Evolutionary conservation across 2,113 vertebrate species (phyloP).

Genomic region (Otocyon megalotis): DNA sequence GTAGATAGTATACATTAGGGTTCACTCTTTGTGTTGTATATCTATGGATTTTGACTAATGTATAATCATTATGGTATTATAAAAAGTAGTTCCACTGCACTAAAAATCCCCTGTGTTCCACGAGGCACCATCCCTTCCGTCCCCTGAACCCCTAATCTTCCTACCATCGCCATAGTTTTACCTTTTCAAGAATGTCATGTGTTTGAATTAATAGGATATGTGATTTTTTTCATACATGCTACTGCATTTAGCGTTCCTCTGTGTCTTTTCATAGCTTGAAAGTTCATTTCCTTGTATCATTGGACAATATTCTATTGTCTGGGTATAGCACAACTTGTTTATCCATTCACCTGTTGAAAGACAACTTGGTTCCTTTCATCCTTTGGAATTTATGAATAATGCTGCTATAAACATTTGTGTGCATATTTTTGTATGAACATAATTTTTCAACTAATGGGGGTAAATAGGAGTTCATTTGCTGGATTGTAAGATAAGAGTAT

Average conservation of each 20-base stretch:
- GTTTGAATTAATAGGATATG: not conserved
- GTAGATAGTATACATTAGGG: not conserved
- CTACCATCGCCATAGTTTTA: not conserved
- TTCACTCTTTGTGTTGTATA: not conserved
- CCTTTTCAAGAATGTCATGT: not conserved
- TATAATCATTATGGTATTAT: not conserved
- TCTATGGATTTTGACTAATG: not conserved
- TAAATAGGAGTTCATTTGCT: not conserved
- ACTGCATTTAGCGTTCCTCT: not conserved
- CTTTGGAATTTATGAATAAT: not conserved
- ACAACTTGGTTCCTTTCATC: not conserved
- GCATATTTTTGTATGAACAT: not conserved
- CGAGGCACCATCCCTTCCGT: not conserved
- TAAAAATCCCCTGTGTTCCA: not conserved
- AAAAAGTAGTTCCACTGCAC: not conserved
- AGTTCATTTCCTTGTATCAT: not conserved
- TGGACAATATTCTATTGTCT: not conserved
- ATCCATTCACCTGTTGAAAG: not conserved
- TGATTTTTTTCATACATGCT: not conserved
- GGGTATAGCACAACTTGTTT: not conserved
- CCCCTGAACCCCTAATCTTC: not conserved
- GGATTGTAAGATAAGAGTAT: not conserved
- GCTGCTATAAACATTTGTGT: not conserved
- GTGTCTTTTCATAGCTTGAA: not conserved
- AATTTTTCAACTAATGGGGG: not conserved